phyloP scores from a whole-genome alignment of 1,140 invertebrate genomes.

The Trachelipus rathkii region DNA sequence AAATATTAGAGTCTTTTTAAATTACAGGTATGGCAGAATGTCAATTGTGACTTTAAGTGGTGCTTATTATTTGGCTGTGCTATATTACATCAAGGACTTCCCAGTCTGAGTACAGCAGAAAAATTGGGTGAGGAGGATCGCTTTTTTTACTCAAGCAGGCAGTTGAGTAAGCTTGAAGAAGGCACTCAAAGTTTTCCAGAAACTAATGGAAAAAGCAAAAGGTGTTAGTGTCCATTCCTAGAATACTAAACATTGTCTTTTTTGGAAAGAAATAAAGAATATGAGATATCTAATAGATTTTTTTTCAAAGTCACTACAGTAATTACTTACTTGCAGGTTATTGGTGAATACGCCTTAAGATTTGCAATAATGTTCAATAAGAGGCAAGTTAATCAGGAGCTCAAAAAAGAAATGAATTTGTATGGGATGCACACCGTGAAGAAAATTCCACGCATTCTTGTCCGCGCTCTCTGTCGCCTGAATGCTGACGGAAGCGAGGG shows the following conservation, averaged over 20 bases:
- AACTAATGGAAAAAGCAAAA: conserved; percentile 61
- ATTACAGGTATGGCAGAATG: conserved; percentile 62
- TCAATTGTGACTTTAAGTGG: conserved; percentile 49
- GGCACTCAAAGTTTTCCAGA: conserved; percentile 71
- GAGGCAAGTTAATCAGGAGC: conserved; percentile 84
- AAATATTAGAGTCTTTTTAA: neutral
- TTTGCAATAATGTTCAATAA: conserved; percentile 86
- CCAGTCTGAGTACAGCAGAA: conserved; percentile 89
- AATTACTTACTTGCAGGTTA: conserved; percentile 50
- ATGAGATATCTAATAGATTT: too few relatives aligned
- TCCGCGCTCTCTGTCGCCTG: conserved; percentile 68
- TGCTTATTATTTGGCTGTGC: conserved; percentile 56
- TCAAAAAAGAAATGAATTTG: conserved; percentile 97
- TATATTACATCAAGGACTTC: conserved; percentile 80
- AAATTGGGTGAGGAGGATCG: conserved; percentile 87
- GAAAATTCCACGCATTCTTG: conserved; percentile 80
- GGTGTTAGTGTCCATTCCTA: conserved; percentile 26
- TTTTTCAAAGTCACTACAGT: too few relatives aligned
- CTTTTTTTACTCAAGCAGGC: conserved; percentile 81
- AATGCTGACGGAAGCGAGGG: conserved; percentile 82
- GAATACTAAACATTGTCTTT: too few relatives aligned
- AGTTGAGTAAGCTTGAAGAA: conserved; percentile 71
- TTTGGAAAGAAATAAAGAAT: too few relatives aligned
- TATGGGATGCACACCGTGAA: conserved; percentile 99
- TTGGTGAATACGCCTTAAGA: conserved; percentile 71